A percentile compares a stretch with the other conserved stretches of the same genome.
These are phyloP conservation scores for Bufo gargarizans DNA, from an alignment of 2,113 vertebrate species.

Conservation along the genomic window DNA sequence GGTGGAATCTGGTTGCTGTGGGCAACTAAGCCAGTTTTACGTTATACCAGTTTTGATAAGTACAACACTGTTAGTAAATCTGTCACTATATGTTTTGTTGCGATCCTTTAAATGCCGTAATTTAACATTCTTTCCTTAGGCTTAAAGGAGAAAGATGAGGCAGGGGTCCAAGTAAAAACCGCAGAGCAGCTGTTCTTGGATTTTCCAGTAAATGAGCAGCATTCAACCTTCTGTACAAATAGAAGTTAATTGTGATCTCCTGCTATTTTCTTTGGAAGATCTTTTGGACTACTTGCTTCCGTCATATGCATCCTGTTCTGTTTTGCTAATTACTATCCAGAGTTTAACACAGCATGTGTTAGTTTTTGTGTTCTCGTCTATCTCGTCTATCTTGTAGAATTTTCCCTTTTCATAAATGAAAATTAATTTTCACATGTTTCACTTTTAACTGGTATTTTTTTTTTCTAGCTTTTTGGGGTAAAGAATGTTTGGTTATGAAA, in stretches of 20 bases:
- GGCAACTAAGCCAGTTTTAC: too few species aligned
- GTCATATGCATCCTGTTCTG: neutral
- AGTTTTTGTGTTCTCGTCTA: neutral
- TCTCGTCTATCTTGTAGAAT: neutral
- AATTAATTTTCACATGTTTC: neutral
- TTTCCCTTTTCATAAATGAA: neutral
- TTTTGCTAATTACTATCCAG: neutral
- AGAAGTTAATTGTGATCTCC: neutral
- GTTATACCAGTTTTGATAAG: too few species aligned
- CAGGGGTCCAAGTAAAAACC: constrained; percentile 51
- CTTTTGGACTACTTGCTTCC: neutral
- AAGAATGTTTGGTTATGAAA: too few species aligned
- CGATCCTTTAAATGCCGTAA: neutral
- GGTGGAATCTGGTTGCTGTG: too few species aligned
- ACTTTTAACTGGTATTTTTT: neutral
- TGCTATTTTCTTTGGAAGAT: neutral
- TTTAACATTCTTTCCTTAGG: neutral
- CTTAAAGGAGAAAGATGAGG: constrained; percentile 57
- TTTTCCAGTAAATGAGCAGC: neutral
- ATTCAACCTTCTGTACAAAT: neutral
- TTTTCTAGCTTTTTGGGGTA: too few species aligned
- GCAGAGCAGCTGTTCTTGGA: constrained; percentile 1
- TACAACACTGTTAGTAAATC: too few species aligned
- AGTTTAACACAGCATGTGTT: neutral
- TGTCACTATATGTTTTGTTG: neutral